phyloP scores from a whole-genome alignment of 1,140 invertebrate genomes.

The Glossosoma conforme region DNA sequence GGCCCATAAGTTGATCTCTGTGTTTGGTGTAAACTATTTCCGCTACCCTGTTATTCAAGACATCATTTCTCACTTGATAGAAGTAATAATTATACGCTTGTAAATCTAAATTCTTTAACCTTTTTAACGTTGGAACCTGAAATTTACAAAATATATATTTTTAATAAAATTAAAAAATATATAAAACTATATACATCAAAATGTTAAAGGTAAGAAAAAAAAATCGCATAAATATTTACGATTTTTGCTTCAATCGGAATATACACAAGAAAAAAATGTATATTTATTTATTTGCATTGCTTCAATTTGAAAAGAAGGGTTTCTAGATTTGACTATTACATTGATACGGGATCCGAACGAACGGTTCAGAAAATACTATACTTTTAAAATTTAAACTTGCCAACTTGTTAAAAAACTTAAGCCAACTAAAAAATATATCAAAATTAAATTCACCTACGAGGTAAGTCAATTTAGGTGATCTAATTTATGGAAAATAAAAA shows the following conservation, averaged over 20 bases:
- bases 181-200: neutral
- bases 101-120: constrained; percentile 62
- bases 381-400: neutral
- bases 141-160: constrained; percentile 2
- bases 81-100: constrained; percentile 81
- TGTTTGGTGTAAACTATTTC: constrained; percentile 72
- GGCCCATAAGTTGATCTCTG: constrained; percentile 68
- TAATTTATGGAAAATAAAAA: neutral
- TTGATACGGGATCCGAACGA: too few relatives aligned
- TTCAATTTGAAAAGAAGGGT: too few relatives aligned
- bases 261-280: constrained; percentile 10
- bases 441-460: constrained; percentile 5
- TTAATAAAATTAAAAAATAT: neutral
- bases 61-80: constrained; percentile 75
- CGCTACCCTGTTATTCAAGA: constrained; percentile 70
- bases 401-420: neutral
- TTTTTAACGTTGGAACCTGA: constrained; percentile 54
- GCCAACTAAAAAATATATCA: neutral
- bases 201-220: neutral
- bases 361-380: too few relatives aligned
- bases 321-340: too few relatives aligned
- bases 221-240: neutral
- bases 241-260: neutral
- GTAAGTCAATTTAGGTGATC: neutral
- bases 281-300: too few relatives aligned